These are phyloP conservation scores for Nylanderia fulva DNA, from an alignment of 1,140 invertebrate genomes.

Conservation along the genomic window DNA sequence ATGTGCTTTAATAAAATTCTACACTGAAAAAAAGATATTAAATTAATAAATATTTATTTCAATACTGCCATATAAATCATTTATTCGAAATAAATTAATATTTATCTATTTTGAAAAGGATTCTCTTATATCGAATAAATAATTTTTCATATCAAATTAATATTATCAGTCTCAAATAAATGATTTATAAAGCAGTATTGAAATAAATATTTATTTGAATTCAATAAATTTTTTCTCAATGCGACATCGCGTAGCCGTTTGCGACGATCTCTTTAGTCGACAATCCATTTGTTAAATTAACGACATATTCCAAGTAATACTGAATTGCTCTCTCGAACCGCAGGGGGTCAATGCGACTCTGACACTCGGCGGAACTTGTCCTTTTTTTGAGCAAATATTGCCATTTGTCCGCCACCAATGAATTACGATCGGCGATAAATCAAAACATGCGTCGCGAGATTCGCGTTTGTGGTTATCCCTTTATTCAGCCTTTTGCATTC, in stretches of 20 bases:
- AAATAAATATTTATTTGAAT: no score
- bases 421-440: slow-evolving; percentile 32
- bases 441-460: background rate
- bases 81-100: no score
- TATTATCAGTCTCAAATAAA: no score
- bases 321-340: slow-evolving; percentile 16
- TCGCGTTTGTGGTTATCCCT: background rate
- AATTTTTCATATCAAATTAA: no score
- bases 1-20: slow-evolving; percentile 19
- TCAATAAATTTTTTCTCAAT: no score
- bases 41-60: no score
- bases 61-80: no score
- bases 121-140: no score
- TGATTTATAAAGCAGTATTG: no score
- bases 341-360: slow-evolving; percentile 12
- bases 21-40: no score
- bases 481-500: background rate
- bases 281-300: slow-evolving; percentile 29
- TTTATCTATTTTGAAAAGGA: no score
- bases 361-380: background rate
- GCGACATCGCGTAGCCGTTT: slow-evolving; percentile 6
- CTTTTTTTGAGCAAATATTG: slow-evolving; percentile 27
- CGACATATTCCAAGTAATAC: slow-evolving; percentile 41
- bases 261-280: slow-evolving; percentile 5
- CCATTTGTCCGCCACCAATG: background rate